A percentile compares a stretch with the other conserved stretches of the same genome.
Conservation (phyloP, 2,888 invertebrate species). For the Dichetophora obliterata region DNA sequence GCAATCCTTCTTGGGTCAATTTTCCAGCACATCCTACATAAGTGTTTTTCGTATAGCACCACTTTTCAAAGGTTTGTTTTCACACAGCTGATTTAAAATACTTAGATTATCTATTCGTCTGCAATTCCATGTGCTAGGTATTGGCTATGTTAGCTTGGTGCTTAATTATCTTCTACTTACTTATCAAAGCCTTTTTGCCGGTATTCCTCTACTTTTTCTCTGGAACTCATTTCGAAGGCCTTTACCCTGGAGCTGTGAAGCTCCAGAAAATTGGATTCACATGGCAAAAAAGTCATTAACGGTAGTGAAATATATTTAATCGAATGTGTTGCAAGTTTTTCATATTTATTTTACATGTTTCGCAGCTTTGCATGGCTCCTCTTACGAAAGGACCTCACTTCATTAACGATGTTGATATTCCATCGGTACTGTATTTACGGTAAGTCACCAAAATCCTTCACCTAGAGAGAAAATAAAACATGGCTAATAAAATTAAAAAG, state of each 20-base stretch:
- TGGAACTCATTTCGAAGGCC: conserved; percentile 77
- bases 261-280: conserved; percentile 58
- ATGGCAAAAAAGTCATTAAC: neutral
- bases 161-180: conserved; percentile 82
- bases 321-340: too few relatives aligned
- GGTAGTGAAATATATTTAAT: neutral
- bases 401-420: conserved; percentile 47
- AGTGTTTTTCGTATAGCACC: conserved; percentile 85
- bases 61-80: conserved; percentile 82
- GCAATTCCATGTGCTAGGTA: too few relatives aligned
- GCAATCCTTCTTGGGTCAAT: conserved; percentile 90
- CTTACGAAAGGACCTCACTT: neutral
- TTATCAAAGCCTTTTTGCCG: conserved; percentile 86
- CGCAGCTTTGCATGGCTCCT: conserved; percentile 11
- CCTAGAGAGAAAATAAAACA: too few relatives aligned
- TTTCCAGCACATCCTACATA: conserved; percentile 84
- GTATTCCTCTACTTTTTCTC: conserved; percentile 85
- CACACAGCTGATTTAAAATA: neutral
- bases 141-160: conserved; percentile 85
- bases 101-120: too few relatives aligned
- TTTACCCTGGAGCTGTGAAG: conserved; percentile 86
- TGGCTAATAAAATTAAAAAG: too few relatives aligned
- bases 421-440: conserved; percentile 58
- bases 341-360: too few relatives aligned
- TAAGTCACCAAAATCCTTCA: conserved; percentile 46